These are phyloP conservation scores for Euspilapteryx auroguttella DNA, from an alignment of 2,888 invertebrate genomes.

Conservation along the genomic window DNA sequence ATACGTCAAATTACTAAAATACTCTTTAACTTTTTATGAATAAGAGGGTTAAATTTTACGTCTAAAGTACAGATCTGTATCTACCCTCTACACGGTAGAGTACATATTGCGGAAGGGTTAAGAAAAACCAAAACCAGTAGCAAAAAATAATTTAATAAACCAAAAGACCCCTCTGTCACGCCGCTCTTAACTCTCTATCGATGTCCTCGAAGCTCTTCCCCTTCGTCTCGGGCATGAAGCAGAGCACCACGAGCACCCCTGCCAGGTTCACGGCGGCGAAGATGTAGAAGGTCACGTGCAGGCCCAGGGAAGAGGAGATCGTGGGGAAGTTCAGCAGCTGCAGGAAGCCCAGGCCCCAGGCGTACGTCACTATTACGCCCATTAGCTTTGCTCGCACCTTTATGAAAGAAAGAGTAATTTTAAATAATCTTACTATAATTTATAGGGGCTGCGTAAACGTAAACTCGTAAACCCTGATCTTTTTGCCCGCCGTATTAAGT, in stretches of 20 bases:
- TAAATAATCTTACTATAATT: neutral
- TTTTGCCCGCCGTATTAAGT: too few species aligned
- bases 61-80: too few species aligned
- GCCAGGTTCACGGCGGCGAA: slow-evolving; percentile 25
- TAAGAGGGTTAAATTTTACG: too few species aligned
- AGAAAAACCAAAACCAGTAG: neutral
- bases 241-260: slow-evolving; percentile 18
- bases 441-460: too few species aligned
- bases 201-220: slow-evolving; percentile 32
- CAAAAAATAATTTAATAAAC: too few species aligned
- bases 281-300: slow-evolving; percentile 24
- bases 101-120: too few species aligned
- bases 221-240: slow-evolving; percentile 38
- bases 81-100: too few species aligned
- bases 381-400: slow-evolving; percentile 13
- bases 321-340: slow-evolving; percentile 8
- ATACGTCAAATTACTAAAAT: too few species aligned
- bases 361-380: slow-evolving; percentile 15
- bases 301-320: slow-evolving; percentile 17
- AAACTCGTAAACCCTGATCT: neutral
- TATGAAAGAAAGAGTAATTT: slow-evolving; percentile 5
- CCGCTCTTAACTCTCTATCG: slow-evolving; percentile 11
- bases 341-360: slow-evolving; percentile 18
- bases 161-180: neutral
- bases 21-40: too few species aligned